phyloP scores from a whole-genome alignment of 1,140 invertebrate genomes.

The Caenorhabditis inopinata region DNA sequence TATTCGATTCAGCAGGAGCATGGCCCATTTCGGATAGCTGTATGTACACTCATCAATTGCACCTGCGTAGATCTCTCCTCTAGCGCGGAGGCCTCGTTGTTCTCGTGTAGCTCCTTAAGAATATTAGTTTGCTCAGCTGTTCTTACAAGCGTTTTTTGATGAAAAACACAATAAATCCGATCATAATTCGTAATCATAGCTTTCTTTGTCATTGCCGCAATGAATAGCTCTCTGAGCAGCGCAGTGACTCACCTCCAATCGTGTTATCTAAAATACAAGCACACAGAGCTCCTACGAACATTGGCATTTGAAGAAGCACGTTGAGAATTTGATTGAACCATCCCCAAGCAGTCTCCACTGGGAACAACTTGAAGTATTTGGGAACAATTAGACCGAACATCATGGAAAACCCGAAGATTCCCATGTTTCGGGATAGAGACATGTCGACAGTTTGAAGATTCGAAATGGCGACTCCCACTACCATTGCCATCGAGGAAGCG shows the following conservation, averaged over 20 bases:
- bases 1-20: constrained; percentile 47
- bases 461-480: constrained; percentile 66
- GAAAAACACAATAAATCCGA: background rate
- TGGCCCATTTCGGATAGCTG: constrained; percentile 50
- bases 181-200: background rate
- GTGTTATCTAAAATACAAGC: constrained; percentile 68
- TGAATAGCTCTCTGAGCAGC: background rate
- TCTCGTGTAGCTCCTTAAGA: constrained; percentile 58
- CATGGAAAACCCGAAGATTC: constrained; percentile 68
- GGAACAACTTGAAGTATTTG: constrained; percentile 51
- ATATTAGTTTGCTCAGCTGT: background rate
- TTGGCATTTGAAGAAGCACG: constrained; percentile 61
- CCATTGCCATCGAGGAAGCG: constrained; percentile 67
- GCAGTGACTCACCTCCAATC: constrained; percentile 60
- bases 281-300: constrained; percentile 67
- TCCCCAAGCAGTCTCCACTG: constrained; percentile 15
- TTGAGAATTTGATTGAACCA: constrained; percentile 47
- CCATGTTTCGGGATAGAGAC: constrained; percentile 66
- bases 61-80: constrained; percentile 55
- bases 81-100: constrained; percentile 58
- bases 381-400: constrained; percentile 68
- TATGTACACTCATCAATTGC: constrained; percentile 53
- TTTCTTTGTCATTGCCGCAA: background rate
- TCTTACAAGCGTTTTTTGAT: no score
- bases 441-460: constrained; percentile 66